Evolutionary conservation across 2,888 invertebrate species (phyloP).

Genomic region (Drosophila cognata): DNA sequence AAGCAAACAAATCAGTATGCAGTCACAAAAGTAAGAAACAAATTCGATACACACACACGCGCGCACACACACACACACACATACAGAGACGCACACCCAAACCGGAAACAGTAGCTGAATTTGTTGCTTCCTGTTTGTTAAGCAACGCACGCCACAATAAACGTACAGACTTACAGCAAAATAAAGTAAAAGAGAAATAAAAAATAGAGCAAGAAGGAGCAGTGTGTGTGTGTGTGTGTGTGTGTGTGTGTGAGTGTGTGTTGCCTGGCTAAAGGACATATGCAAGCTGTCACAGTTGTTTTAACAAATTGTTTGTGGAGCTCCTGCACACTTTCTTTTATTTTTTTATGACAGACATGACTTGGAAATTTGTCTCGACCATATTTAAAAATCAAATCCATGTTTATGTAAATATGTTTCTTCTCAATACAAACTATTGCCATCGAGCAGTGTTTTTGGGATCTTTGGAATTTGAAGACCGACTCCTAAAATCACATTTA

Average conservation of each 20-base stretch:
- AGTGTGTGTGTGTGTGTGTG: constrained; percentile 6
- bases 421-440: background rate
- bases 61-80: constrained; percentile 18
- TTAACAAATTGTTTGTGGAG: constrained; percentile 77
- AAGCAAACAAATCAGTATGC: constrained; percentile 80
- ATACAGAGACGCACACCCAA: constrained; percentile 14
- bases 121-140: constrained; percentile 80
- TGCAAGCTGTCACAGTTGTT: constrained; percentile 81
- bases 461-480: background rate
- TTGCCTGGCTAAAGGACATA: constrained; percentile 68
- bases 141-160: constrained; percentile 79
- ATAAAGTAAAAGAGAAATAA: constrained; percentile 26
- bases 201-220: background rate
- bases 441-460: background rate
- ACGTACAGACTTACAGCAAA: constrained; percentile 50
- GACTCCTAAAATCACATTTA: background rate
- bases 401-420: background rate
- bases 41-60: constrained; percentile 32
- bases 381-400: constrained; percentile 26
- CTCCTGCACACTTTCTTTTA: constrained; percentile 26
- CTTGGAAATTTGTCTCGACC: constrained; percentile 39
- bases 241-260: constrained; percentile 24
- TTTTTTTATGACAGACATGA: constrained; percentile 25
- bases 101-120: constrained; percentile 80
- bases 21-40: constrained; percentile 72